These are phyloP conservation scores for Tor tambroides DNA, from an alignment of 2,113 vertebrate species.

Conservation along the genomic window DNA sequence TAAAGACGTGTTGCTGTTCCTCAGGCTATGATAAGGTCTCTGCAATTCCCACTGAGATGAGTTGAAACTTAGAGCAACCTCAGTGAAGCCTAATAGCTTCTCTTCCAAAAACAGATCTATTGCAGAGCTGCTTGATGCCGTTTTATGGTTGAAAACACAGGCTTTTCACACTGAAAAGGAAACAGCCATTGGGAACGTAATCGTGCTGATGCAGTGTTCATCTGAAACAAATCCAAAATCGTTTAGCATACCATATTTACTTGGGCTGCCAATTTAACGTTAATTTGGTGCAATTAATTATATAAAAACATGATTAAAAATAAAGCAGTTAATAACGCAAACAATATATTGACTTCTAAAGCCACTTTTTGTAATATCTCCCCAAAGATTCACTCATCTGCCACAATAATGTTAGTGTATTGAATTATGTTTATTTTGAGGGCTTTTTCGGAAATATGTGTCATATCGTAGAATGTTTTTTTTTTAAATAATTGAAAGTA, in stretches of 20 bases:
- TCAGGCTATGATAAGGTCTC: slow-evolving; percentile 23
- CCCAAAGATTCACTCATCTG: not conserved
- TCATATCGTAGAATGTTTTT: not conserved
- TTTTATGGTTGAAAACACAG: not conserved
- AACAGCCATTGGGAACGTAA: not conserved
- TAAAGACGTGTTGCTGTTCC: not conserved
- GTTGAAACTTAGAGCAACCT: not conserved
- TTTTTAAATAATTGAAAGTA: not conserved
- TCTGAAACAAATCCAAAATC: not conserved
- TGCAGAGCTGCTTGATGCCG: not conserved
- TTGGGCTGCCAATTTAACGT: not conserved
- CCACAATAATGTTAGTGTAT: not conserved
- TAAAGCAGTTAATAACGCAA: not conserved
- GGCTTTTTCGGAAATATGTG: not conserved
- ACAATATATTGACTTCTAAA: not conserved
- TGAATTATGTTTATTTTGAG: not conserved
- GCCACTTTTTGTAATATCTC: not conserved
- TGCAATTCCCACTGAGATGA: not conserved
- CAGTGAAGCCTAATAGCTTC: not conserved
- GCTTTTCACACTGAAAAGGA: not conserved
- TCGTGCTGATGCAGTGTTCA: not conserved
- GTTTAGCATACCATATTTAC: not conserved
- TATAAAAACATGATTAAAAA: not conserved
- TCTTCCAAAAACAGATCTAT: slow-evolving; percentile 12
- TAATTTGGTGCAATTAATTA: not conserved